These are phyloP conservation scores for Ophraella communa DNA, from an alignment of 2,888 invertebrate genomes.

Conservation along the genomic window DNA sequence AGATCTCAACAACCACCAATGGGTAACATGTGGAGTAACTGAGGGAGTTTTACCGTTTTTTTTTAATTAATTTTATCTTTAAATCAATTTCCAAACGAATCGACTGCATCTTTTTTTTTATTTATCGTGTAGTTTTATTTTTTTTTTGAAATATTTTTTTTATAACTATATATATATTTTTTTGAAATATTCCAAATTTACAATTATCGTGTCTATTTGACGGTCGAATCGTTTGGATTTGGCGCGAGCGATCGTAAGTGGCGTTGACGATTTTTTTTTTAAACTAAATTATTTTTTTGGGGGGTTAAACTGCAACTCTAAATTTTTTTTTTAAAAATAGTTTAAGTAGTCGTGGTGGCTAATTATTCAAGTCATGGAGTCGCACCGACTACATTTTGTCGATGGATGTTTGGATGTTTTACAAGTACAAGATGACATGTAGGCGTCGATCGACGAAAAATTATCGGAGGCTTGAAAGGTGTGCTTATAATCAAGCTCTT, in stretches of 20 bases:
- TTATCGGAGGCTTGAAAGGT: too few relatives aligned
- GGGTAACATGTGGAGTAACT: conserved; percentile 56
- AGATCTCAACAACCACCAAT: conserved; percentile 42
- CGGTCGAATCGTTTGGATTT: too few relatives aligned
- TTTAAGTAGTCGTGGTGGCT: background rate
- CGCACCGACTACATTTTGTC: background rate
- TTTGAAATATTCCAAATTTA: too few relatives aligned
- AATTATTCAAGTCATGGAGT: background rate
- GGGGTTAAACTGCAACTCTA: background rate
- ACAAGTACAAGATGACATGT: too few relatives aligned
- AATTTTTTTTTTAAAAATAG: conserved; percentile 7
- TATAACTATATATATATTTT: too few relatives aligned
- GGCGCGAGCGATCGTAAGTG: background rate
- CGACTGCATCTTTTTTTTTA: too few relatives aligned
- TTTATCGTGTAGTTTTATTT: background rate
- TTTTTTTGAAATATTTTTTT: too few relatives aligned
- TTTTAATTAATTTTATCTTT: background rate
- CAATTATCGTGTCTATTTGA: too few relatives aligned
- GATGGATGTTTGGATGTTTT: too few relatives aligned
- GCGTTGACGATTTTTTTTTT: background rate
- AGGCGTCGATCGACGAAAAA: too few relatives aligned
- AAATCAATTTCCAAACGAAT: too few relatives aligned
- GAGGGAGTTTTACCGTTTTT: background rate
- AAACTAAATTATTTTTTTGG: background rate
- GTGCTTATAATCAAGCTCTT: too few relatives aligned